Percentiles rank a stretch among this genome's conserved stretches.
Evolutionary conservation across 2,113 vertebrate species (phyloP).

Genomic region (Myotis davidii): DNA sequence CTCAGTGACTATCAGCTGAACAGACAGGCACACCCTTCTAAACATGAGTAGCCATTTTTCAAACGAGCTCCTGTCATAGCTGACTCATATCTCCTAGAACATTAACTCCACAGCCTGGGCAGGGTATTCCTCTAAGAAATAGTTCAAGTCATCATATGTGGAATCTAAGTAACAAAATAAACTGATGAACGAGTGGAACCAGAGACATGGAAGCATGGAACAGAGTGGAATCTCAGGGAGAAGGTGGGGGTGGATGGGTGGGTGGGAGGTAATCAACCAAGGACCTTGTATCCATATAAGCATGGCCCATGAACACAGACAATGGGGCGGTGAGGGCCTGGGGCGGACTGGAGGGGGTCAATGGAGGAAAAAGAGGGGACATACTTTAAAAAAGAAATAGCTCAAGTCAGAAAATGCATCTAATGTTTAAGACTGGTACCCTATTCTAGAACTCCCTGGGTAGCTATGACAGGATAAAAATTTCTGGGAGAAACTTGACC

Average conservation of each 20-base stretch:
- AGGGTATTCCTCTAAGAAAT: not conserved
- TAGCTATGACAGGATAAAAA: not conserved
- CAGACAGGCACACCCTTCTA: not conserved
- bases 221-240: no score
- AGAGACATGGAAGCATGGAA: no score
- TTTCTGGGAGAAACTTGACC: not conserved
- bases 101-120: not conserved
- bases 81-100: not conserved
- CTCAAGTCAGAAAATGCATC: not conserved
- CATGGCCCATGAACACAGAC: no score
- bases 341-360: no score
- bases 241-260: no score
- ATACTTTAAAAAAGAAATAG: not conserved
- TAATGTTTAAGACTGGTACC: not conserved
- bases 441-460: not conserved
- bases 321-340: no score
- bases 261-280: no score
- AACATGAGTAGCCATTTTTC: not conserved
- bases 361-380: no score
- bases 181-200: no score
- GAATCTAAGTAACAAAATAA: no score
- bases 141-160: not conserved
- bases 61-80: not conserved
- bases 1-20: slow-evolving; percentile 12
- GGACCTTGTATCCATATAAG: no score